phyloP scores from a whole-genome alignment of 2,888 invertebrate genomes.

The Caenorhabditis sp. region DNA sequence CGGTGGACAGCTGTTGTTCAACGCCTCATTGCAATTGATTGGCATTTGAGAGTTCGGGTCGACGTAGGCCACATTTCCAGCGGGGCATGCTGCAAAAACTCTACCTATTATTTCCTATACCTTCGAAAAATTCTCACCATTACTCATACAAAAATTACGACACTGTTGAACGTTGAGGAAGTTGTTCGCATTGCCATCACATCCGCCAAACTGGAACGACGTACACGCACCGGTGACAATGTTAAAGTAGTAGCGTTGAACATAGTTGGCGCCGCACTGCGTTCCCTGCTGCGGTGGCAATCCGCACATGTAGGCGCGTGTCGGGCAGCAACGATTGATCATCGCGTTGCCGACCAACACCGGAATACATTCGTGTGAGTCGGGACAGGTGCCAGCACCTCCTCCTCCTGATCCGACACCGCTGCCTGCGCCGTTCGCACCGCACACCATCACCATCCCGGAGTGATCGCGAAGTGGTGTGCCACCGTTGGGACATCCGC shows the following conservation, averaged over 20 bases:
- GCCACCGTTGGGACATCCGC: conserved; percentile 62
- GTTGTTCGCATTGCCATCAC: conserved; percentile 63
- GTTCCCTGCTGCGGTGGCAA: conserved; percentile 58
- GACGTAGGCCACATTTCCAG: conserved; percentile 60
- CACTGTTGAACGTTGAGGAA: conserved; percentile 60
- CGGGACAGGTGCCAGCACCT: conserved; percentile 50
- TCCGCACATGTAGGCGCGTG: conserved; percentile 56
- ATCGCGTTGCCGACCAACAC: conserved; percentile 48
- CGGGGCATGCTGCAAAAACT: conserved; percentile 38
- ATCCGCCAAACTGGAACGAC: conserved; percentile 62
- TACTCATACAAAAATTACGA: conserved; percentile 55
- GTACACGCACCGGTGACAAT: conserved; percentile 64
- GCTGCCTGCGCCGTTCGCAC: conserved; percentile 2
- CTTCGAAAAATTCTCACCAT: conserved; percentile 12
- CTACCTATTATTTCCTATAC: neutral
- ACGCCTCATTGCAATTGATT: conserved; percentile 56
- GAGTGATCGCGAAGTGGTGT: conserved; percentile 51
- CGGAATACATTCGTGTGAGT: conserved; percentile 56
- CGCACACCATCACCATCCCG: conserved; percentile 53
- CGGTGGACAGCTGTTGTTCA: conserved; percentile 48
- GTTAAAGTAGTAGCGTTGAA: conserved; percentile 61
- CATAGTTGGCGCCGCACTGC: conserved; percentile 41
- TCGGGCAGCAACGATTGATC: conserved; percentile 59
- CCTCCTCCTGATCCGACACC: neutral
- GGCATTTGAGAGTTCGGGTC: conserved; percentile 60